These are phyloP conservation scores for Drosophila rhopaloa DNA, from an alignment of 1,140 invertebrate species.

Conservation along the genomic window DNA sequence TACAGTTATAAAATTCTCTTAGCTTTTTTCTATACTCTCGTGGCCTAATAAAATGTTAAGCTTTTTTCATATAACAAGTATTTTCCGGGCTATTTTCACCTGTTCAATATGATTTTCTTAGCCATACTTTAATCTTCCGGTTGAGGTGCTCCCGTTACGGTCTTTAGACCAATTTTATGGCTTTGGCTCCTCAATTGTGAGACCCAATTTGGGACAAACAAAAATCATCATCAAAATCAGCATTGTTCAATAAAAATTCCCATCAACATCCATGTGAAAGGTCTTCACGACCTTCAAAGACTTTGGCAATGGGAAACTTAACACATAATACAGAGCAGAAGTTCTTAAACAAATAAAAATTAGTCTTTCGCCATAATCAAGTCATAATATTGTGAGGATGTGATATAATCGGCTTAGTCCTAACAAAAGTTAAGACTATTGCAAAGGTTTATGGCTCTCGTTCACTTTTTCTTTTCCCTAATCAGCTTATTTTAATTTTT, in stretches of 20 bases:
- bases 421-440: slow-evolving; percentile 27
- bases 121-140: slow-evolving; percentile 27
- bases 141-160: slow-evolving; percentile 46
- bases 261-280: slow-evolving; percentile 63
- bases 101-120: not conserved
- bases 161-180: slow-evolving; percentile 20
- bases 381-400: slow-evolving; percentile 77
- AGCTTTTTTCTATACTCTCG: too few species aligned
- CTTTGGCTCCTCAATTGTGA: slow-evolving; percentile 36
- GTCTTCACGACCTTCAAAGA: slow-evolving; percentile 62
- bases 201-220: slow-evolving; percentile 25
- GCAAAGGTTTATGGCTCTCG: slow-evolving; percentile 4
- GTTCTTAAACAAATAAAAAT: slow-evolving; percentile 75
- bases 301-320: slow-evolving; percentile 60
- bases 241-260: slow-evolving; percentile 56
- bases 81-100: not conserved
- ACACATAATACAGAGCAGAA: slow-evolving; percentile 77
- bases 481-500: slow-evolving; percentile 40
- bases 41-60: not conserved
- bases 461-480: slow-evolving; percentile 20
- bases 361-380: slow-evolving; percentile 80
- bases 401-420: slow-evolving; percentile 47
- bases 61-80: not conserved
- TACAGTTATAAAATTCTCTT: not conserved
- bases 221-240: slow-evolving; percentile 27